Base-by-base conservation (phyloP, 2,113 vertebrate species). In the Ovibos moschatus region DNA sequence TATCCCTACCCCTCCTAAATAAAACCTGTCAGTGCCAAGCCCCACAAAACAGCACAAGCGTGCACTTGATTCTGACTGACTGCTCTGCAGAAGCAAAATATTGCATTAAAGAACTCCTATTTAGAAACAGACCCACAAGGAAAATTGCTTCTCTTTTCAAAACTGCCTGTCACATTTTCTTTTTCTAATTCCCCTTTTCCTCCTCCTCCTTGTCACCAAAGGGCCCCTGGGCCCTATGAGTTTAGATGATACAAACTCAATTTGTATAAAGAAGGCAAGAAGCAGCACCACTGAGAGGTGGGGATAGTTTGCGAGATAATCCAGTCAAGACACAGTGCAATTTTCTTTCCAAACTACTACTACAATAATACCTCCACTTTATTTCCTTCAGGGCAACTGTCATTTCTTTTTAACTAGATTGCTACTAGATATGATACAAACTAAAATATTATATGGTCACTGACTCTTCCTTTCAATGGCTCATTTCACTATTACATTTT, bases 61-160 rank as follows among this genome's bases (percentile, higher is more conserved):
- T 97, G 97, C 96, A 94, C 98, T 98, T 98, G 98, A 99, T 98
- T 99, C 98, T 97, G 98, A 99, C 98, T 98, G 98, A 98, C 98
- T 98, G 97, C 98, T 98, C 98, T 93, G 98, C 17, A 98, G 91
- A 97, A 98, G 97, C 97, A 98, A 98, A 98, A 98, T 97, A 98
- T 78, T 98, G 98, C 98, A 89, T 79, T 94, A 97, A 98, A 98
- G 98, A 98, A 93, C 97, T 98, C 96, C 98, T 98, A 95, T 97
- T 99, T 98, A 98, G 97, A 97, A 98, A 98, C 93, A 98, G 95
- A 98, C 98, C 98, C 98, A 98, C 98, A 81, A 98, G 96, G 97
- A 99, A 99, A 99, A 98, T 98, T 98, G 97, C 97, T 97, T 97
- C 98, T 97, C 94, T 98, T 98, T 97, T 97, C 98, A 98, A 98